Percentiles rank a stretch among this genome's conserved stretches.
phyloP scores from a whole-genome alignment of 2,888 invertebrate genomes.

The Papilio demoleus region DNA sequence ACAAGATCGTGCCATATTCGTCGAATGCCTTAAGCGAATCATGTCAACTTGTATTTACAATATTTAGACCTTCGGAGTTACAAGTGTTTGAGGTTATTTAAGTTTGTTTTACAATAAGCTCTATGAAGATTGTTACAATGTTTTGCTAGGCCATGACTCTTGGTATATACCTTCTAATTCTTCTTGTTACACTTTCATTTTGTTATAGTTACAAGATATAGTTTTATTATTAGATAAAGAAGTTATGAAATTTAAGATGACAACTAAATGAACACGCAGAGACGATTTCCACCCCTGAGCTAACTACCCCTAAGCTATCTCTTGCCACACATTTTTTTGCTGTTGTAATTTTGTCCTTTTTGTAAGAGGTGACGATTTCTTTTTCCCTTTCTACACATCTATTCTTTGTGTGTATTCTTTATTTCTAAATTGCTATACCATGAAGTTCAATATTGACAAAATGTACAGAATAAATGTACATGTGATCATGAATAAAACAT shows the following conservation, averaged over 20 bases:
- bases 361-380: too few relatives aligned
- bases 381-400: too few relatives aligned
- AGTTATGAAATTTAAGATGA: too few relatives aligned
- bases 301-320: too few relatives aligned
- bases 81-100: conserved; percentile 40
- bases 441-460: conserved; percentile 15
- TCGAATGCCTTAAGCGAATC: conserved; percentile 48
- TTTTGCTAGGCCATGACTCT: conserved; percentile 41
- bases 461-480: conserved; percentile 31
- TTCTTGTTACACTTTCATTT: conserved; percentile 20
- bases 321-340: too few relatives aligned
- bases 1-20: conserved; percentile 45
- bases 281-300: too few relatives aligned
- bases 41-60: conserved; percentile 47
- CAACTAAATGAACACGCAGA: too few relatives aligned
- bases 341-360: too few relatives aligned
- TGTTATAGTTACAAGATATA: background rate
- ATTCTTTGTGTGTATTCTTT: too few relatives aligned
- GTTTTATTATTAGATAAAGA: background rate
- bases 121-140: conserved; percentile 39
- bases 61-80: conserved; percentile 46
- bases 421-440: conserved; percentile 17
- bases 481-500: conserved; percentile 37
- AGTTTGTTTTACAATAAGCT: conserved; percentile 43
- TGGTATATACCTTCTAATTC: conserved; percentile 34